Conservation (phyloP, 2,888 invertebrate genomes). For the Dexiosoma caninum region DNA sequence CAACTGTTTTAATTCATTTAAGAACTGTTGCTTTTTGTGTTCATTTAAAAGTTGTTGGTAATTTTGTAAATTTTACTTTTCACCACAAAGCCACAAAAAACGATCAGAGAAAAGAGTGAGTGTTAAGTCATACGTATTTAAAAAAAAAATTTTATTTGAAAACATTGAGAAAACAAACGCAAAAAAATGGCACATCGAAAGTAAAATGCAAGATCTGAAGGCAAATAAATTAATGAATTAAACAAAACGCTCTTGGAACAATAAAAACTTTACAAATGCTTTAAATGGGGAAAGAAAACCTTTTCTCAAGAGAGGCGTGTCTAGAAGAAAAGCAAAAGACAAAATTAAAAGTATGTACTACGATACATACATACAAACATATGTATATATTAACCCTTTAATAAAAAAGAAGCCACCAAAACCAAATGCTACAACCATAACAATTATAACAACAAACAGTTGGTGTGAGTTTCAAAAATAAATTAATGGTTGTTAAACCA, state of each 20-base stretch:
- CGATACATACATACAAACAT: no score
- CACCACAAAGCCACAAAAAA: conserved; percentile 14
- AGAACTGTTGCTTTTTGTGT: neutral
- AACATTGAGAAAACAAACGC: neutral
- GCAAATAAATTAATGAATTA: conserved; percentile 35
- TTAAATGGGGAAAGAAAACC: neutral
- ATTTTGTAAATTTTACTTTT: neutral
- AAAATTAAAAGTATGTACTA: neutral
- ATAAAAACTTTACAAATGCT: conserved; percentile 5
- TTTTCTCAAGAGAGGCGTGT: conserved; percentile 42
- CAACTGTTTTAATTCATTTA: conserved; percentile 17
- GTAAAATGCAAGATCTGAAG: neutral
- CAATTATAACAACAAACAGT: neutral
- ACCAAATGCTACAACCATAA: neutral
- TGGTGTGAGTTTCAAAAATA: conserved; percentile 41
- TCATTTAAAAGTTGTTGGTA: conserved; percentile 10
- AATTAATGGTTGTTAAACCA: conserved; percentile 60
- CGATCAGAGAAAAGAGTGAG: neutral
- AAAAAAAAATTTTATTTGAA: no score
- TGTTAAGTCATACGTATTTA: conserved; percentile 28
- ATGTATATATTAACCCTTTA: conserved; percentile 55
- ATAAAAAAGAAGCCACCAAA: conserved; percentile 11
- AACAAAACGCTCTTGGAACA: conserved; percentile 23
- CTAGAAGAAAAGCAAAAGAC: neutral
- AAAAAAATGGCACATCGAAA: conserved; percentile 1